These are phyloP conservation scores for Epinotia nisella DNA, from an alignment of 2,888 invertebrate genomes.

Conservation along the genomic window DNA sequence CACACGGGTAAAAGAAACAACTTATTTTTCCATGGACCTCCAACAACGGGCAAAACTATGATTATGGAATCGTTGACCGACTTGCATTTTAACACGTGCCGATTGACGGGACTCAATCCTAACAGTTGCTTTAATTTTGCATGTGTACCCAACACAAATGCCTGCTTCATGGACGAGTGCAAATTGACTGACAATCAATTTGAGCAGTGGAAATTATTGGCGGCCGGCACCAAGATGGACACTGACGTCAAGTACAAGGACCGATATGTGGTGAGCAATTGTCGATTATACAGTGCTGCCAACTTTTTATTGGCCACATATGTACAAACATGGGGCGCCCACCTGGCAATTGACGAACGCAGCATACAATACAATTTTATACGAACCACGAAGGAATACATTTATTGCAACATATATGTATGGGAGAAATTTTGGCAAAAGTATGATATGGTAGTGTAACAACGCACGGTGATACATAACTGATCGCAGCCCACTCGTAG, in stretches of 20 bases:
- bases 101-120: constrained; percentile 52
- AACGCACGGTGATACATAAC: no score
- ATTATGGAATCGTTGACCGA: constrained; percentile 47
- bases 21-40: no score
- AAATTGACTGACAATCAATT: constrained; percentile 56
- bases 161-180: constrained; percentile 56
- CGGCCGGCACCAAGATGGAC: constrained; percentile 49
- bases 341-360: background rate
- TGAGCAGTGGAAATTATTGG: constrained; percentile 57
- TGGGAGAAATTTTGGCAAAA: background rate
- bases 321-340: background rate
- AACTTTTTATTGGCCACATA: background rate
- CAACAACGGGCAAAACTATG: constrained; percentile 45
- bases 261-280: background rate
- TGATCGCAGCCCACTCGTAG: no score
- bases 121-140: constrained; percentile 51
- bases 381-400: background rate
- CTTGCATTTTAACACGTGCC: constrained; percentile 39
- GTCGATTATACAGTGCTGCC: background rate
- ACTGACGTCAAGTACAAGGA: constrained; percentile 49
- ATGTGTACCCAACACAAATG: constrained; percentile 50
- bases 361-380: background rate
- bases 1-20: no score
- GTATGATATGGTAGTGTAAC: no score
- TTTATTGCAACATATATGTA: background rate